Percentiles rank a stretch among this genome's conserved stretches.
Conservation (phyloP, 92 coral and sea anemone genomes). For the Hydrozoanthus gracilis region DNA sequence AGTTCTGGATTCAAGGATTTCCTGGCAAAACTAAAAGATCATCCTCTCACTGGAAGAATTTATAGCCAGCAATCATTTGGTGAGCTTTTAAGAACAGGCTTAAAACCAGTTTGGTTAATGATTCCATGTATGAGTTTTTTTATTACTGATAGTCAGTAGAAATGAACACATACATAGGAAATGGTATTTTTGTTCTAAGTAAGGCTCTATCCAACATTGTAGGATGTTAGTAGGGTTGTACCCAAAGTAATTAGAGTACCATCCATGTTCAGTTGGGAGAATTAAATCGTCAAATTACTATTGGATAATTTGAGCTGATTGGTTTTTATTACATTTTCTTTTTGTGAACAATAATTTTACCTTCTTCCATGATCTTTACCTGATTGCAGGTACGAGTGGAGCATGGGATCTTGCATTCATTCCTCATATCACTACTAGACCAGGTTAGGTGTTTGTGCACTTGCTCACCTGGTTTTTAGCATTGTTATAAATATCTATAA, state of each 20-base stretch:
- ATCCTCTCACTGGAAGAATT: constrained; percentile 67
- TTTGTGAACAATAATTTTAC: no score
- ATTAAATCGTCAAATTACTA: no score
- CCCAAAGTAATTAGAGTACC: no score
- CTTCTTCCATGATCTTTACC: background rate
- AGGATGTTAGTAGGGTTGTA: no score
- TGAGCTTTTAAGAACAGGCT: constrained; percentile 41
- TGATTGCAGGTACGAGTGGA: constrained; percentile 66
- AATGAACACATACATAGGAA: background rate
- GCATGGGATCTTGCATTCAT: constrained; percentile 70
- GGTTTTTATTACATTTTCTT: no score
- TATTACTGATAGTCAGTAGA: background rate
- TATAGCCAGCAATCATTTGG: constrained; percentile 67
- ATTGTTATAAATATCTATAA: no score
- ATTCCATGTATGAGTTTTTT: no score
- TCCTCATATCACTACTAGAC: constrained; percentile 68
- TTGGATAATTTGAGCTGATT: no score
- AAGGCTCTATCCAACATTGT: no score
- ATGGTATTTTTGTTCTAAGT: no score
- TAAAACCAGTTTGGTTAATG: background rate
- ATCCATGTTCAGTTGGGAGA: no score
- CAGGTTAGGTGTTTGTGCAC: constrained; percentile 53
- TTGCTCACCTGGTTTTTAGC: no score
- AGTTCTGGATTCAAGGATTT: constrained; percentile 24
- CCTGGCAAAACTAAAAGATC: constrained; percentile 41